phyloP scores from a whole-genome alignment of 2,113 vertebrate genomes.

The Anoura caudifer region DNA sequence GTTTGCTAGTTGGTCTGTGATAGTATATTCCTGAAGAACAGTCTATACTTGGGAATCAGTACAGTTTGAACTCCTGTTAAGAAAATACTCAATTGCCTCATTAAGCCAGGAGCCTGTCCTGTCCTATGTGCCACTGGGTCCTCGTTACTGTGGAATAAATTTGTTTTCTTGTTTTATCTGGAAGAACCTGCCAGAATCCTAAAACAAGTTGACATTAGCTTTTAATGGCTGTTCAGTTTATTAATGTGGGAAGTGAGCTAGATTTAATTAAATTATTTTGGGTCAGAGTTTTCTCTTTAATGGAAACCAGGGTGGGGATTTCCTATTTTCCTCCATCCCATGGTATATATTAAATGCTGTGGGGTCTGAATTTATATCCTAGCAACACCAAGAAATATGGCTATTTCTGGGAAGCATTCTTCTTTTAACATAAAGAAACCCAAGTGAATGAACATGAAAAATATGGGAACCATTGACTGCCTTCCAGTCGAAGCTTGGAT shows the following conservation, averaged over 20 bases:
- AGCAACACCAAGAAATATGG: constrained; percentile 38
- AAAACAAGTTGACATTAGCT: constrained; percentile 33
- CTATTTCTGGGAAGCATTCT: constrained; percentile 38
- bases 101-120: not conserved
- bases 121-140: not conserved
- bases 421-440: constrained; percentile 34
- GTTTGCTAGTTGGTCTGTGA: not conserved
- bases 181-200: constrained; percentile 13
- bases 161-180: not conserved
- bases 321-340: not conserved
- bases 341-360: not conserved
- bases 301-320: constrained; percentile 21
- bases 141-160: not conserved
- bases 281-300: constrained; percentile 47
- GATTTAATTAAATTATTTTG: constrained; percentile 43
- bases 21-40: not conserved
- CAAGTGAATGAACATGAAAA: constrained; percentile 16
- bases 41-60: not conserved
- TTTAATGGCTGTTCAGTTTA: constrained; percentile 31
- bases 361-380: constrained; percentile 48
- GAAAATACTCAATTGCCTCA: not conserved
- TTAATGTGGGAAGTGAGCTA: not conserved
- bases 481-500: not conserved
- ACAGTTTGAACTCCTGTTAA: not conserved
- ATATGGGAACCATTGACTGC: not conserved